phyloP scores from a whole-genome alignment of 2,888 invertebrate genomes.

The Netelia inedita region DNA sequence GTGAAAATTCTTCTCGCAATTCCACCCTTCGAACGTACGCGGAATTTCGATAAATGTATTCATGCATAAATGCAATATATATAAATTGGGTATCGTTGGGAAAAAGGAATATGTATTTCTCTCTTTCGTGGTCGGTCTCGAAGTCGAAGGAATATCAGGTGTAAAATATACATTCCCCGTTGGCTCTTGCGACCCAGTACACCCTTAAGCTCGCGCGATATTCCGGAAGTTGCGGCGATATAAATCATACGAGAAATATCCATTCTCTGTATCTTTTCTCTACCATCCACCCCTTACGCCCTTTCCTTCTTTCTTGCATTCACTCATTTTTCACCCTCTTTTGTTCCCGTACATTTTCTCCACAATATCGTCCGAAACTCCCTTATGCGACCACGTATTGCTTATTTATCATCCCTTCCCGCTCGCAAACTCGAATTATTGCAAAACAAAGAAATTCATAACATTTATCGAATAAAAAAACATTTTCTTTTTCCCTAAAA shows the following conservation, averaged over 20 bases:
- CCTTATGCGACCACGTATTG: neutral
- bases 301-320: constrained; percentile 1
- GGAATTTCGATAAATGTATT: neutral
- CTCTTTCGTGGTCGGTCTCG: constrained; percentile 1
- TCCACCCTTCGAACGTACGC: neutral
- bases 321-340: constrained; percentile 15
- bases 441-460: neutral
- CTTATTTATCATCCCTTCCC: neutral
- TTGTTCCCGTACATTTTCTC: constrained; percentile 25
- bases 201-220: constrained; percentile 49
- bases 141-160: constrained; percentile 42
- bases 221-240: constrained; percentile 43
- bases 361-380: neutral
- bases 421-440: neutral
- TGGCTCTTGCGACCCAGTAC: neutral
- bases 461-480: no score
- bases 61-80: neutral
- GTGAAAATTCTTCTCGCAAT: no score
- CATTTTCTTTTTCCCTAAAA: no score
- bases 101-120: constrained; percentile 25
- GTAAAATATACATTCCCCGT: constrained; percentile 57
- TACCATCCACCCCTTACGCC: neutral
- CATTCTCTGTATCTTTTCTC: constrained; percentile 20
- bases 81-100: constrained; percentile 7
- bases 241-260: constrained; percentile 55